Evolutionary conservation across 2,888 invertebrate genomes (phyloP).

Genomic region (Chrysina gloriosa): DNA sequence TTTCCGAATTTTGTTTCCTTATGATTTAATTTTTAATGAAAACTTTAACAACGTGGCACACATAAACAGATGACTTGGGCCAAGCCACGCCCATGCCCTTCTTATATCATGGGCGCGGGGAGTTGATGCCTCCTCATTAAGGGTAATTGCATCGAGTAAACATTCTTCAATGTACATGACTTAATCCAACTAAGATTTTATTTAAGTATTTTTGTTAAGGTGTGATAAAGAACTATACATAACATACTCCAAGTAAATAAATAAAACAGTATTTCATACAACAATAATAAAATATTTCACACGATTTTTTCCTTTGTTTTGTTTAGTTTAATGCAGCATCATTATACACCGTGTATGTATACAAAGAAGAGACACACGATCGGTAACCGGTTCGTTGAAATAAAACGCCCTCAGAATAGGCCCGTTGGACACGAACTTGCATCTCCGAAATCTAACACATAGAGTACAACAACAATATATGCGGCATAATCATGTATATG

Average conservation of each 20-base stretch:
- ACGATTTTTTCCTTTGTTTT: background rate
- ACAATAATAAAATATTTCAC: constrained; percentile 14
- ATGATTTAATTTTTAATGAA: too few species aligned
- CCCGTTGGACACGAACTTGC: constrained; percentile 2
- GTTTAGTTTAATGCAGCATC: too few species aligned
- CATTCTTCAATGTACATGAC: background rate
- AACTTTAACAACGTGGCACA: too few species aligned
- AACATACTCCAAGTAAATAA: constrained; percentile 16
- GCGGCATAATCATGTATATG: constrained; percentile 5
- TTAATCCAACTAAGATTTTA: constrained; percentile 16
- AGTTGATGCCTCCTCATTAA: too few species aligned
- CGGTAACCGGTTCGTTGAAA: constrained; percentile 34
- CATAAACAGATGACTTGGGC: too few species aligned
- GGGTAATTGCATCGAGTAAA: too few species aligned
- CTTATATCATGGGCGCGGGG: too few species aligned
- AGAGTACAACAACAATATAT: too few species aligned
- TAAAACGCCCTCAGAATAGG: constrained; percentile 37
- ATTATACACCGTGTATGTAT: too few species aligned
- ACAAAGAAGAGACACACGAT: too few species aligned
- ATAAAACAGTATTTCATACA: constrained; percentile 17
- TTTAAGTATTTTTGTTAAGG: constrained; percentile 19
- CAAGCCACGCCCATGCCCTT: too few species aligned
- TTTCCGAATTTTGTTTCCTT: too few species aligned
- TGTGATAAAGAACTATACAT: constrained; percentile 23
- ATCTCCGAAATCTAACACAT: constrained; percentile 11